A percentile compares a stretch with the other conserved stretches of the same genome.
These are phyloP conservation scores for Leiothrix lutea DNA, from an alignment of 2,113 vertebrate species.

Conservation along the genomic window DNA sequence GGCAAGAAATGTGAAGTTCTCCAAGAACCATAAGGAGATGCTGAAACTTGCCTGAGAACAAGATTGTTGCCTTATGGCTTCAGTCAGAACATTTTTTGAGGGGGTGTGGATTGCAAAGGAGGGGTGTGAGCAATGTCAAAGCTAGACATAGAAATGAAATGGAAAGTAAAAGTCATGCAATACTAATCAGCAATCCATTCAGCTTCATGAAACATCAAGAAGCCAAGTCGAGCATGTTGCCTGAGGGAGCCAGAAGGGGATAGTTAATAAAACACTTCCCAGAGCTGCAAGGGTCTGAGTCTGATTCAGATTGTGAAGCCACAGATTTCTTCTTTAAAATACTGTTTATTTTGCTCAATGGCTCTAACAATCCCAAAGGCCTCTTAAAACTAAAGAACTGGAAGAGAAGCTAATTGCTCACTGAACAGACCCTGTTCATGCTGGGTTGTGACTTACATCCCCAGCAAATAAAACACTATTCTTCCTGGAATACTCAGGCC, in stretches of 20 bases:
- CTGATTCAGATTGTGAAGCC: background rate
- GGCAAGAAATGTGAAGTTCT: slow-evolving; percentile 52
- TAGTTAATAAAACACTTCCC: background rate
- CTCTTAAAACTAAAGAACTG: background rate
- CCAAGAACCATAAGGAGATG: slow-evolving; percentile 47
- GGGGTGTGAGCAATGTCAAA: background rate
- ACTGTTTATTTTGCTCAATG: background rate
- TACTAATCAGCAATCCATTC: slow-evolving; percentile 28
- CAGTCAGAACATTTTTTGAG: slow-evolving; percentile 65
- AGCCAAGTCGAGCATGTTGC: background rate
- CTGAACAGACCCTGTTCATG: background rate
- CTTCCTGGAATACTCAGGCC: background rate
- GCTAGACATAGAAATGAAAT: slow-evolving; percentile 20
- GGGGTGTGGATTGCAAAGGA: slow-evolving; percentile 15
- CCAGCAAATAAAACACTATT: background rate
- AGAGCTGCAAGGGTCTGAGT: background rate
- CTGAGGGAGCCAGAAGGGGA: background rate
- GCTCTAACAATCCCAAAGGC: background rate
- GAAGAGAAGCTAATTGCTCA: background rate
- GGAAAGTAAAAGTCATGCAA: slow-evolving; percentile 23
- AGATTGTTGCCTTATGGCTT: slow-evolving; percentile 63
- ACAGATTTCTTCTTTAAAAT: background rate
- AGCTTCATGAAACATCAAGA: background rate
- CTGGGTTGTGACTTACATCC: background rate
- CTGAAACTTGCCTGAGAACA: slow-evolving; percentile 31